phyloP scores from a whole-genome alignment of 2,797 vertebrate species.

The Typhlichthys subterraneus region DNA sequence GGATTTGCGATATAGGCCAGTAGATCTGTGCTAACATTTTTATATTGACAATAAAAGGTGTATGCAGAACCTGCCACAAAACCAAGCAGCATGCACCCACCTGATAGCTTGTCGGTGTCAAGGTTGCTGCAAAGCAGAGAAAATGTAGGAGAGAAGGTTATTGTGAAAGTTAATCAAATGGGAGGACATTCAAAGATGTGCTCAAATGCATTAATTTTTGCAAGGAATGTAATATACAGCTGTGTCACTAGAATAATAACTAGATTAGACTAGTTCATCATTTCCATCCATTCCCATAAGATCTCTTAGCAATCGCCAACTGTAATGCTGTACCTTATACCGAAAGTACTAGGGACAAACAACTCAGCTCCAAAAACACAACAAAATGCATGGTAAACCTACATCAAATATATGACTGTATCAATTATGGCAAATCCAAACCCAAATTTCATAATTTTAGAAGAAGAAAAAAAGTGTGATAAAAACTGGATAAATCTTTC shows the following conservation, averaged over 20 bases:
- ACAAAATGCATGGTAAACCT: too few relatives aligned
- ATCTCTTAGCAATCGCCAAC: too few relatives aligned
- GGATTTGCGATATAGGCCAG: constrained; percentile 34
- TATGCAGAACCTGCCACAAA: background rate
- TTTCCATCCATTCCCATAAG: too few relatives aligned
- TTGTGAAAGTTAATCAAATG: constrained; percentile 45
- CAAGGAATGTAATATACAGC: constrained; percentile 4
- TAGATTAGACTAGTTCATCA: background rate
- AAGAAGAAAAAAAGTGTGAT: too few relatives aligned
- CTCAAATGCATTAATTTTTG: constrained; percentile 26
- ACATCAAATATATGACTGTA: too few relatives aligned
- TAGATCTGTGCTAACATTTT: constrained; percentile 12
- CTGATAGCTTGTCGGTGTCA: constrained; percentile 90
- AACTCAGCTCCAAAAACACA: too few relatives aligned
- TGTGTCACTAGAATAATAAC: constrained; percentile 1
- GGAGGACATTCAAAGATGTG: constrained; percentile 20
- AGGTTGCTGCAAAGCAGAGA: constrained; percentile 81
- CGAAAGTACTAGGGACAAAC: too few relatives aligned
- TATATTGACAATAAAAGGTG: background rate
- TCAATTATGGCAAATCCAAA: too few relatives aligned
- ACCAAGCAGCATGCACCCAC: constrained; percentile 74
- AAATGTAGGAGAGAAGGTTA: constrained; percentile 23
- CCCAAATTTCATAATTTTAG: too few relatives aligned
- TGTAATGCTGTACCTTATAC: too few relatives aligned
- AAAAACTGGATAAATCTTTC: too few relatives aligned